phyloP scores from a whole-genome alignment of 2,888 invertebrate species.

The Poecilobothrus nobilitatus region DNA sequence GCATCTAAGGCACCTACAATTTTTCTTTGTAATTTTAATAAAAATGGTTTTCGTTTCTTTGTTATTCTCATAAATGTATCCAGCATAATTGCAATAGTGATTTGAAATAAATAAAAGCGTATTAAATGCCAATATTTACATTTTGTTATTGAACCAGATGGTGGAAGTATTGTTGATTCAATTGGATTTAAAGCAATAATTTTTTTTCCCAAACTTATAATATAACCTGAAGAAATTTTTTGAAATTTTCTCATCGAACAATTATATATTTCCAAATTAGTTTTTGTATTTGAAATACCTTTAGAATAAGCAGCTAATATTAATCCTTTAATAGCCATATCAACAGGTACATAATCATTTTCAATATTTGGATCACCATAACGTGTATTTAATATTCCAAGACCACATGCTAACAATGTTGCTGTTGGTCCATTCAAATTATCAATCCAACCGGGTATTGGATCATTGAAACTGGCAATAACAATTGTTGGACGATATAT shows the following conservation, averaged over 20 bases:
- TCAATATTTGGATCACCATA: conserved; percentile 52
- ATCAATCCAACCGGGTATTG: conserved; percentile 76
- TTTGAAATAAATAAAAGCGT: conserved; percentile 40
- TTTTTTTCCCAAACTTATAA: conserved; percentile 51
- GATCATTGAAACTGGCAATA: conserved; percentile 33
- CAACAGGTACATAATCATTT: conserved; percentile 75
- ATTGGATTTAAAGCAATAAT: conserved; percentile 53
- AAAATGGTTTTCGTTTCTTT: neutral
- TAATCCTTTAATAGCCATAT: conserved; percentile 64
- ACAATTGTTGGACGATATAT: conserved; percentile 87
- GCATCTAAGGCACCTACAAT: neutral
- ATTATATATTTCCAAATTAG: conserved; percentile 64
- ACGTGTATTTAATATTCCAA: conserved; percentile 46
- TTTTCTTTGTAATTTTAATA: neutral
- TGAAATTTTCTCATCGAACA: conserved; percentile 65
- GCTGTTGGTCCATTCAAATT: conserved; percentile 87
- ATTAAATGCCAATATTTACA: conserved; percentile 56
- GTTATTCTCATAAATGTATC: neutral
- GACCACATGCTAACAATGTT: neutral
- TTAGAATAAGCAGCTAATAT: conserved; percentile 62
- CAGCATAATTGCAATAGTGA: neutral
- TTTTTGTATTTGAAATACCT: conserved; percentile 41
- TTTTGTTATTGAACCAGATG: conserved; percentile 51
- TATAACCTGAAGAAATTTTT: conserved; percentile 55
- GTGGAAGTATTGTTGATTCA: conserved; percentile 61